phyloP scores from a whole-genome alignment of 2,888 invertebrate genomes.

The Tryphoninae sp. region DNA sequence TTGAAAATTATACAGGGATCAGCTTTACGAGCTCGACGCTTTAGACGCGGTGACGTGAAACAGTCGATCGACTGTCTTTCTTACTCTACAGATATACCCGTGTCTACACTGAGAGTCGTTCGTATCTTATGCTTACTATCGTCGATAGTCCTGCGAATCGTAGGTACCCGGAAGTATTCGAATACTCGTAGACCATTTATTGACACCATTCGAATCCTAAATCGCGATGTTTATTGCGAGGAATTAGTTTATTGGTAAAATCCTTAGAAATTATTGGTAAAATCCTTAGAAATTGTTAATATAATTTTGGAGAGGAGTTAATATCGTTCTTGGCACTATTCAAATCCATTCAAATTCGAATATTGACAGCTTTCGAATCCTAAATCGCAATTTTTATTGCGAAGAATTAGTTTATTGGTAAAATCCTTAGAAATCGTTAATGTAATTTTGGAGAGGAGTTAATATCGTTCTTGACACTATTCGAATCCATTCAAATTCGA shows the following conservation, averaged over 20 bases:
- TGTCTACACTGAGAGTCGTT: slow-evolving; percentile 32
- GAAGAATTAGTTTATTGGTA: background rate
- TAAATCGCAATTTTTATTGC: background rate
- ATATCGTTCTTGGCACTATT: too few relatives aligned
- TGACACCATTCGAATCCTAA: slow-evolving; percentile 1
- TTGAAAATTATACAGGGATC: slow-evolving; percentile 82
- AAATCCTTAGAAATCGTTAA: too few relatives aligned
- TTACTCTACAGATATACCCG: slow-evolving; percentile 51
- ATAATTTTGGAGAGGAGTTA: too few relatives aligned
- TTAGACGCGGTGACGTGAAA: slow-evolving; percentile 72
- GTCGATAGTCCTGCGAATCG: slow-evolving; percentile 41
- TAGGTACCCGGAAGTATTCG: slow-evolving; percentile 15
- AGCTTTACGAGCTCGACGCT: slow-evolving; percentile 79
- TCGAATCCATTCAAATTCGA: too few relatives aligned
- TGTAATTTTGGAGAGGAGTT: too few relatives aligned
- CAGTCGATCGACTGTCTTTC: slow-evolving; percentile 63
- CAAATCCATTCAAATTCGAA: too few relatives aligned
- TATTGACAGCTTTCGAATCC: background rate
- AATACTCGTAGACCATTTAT: background rate
- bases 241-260: background rate
- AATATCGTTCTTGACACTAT: too few relatives aligned
- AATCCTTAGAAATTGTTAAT: too few relatives aligned
- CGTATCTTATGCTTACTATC: slow-evolving; percentile 29
- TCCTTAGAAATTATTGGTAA: too few relatives aligned
- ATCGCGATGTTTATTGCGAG: background rate